phyloP scores from a whole-genome alignment of 2,888 invertebrate species.

The Acanthosepion lycidas region DNA sequence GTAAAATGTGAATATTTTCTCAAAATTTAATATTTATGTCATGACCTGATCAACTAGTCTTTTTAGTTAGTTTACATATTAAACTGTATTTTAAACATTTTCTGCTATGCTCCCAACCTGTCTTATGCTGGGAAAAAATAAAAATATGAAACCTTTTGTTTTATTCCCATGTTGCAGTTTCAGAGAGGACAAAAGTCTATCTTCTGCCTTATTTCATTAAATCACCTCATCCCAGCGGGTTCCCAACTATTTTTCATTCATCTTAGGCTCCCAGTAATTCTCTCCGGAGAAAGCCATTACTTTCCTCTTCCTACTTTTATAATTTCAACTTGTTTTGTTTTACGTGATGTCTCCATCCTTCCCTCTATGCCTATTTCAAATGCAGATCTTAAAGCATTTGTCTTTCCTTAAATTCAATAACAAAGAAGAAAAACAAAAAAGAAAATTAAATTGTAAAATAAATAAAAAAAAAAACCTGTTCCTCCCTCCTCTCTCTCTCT shows the following conservation, averaged over 20 bases:
- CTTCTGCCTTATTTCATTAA: not conserved
- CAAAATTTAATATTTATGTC: not conserved
- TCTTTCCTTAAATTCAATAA: too few relatives aligned
- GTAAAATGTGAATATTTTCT: not conserved
- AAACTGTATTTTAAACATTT: not conserved
- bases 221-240: not conserved
- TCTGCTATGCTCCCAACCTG: too few relatives aligned
- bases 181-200: not conserved
- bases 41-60: not conserved
- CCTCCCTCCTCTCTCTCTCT: too few relatives aligned
- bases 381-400: too few relatives aligned
- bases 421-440: too few relatives aligned
- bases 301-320: not conserved
- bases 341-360: too few relatives aligned
- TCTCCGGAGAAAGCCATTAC: not conserved
- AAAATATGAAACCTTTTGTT: not conserved
- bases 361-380: too few relatives aligned
- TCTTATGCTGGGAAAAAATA: not conserved
- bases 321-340: not conserved
- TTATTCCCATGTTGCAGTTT: not conserved
- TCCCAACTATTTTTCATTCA: not conserved
- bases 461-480: too few relatives aligned
- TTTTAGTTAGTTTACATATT: not conserved
- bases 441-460: too few relatives aligned
- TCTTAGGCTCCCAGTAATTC: not conserved